Percentiles rank a stretch among this genome's conserved stretches.
These are phyloP conservation scores for Orchestia grillus DNA, from an alignment of 1,140 invertebrate genomes.

Conservation along the genomic window DNA sequence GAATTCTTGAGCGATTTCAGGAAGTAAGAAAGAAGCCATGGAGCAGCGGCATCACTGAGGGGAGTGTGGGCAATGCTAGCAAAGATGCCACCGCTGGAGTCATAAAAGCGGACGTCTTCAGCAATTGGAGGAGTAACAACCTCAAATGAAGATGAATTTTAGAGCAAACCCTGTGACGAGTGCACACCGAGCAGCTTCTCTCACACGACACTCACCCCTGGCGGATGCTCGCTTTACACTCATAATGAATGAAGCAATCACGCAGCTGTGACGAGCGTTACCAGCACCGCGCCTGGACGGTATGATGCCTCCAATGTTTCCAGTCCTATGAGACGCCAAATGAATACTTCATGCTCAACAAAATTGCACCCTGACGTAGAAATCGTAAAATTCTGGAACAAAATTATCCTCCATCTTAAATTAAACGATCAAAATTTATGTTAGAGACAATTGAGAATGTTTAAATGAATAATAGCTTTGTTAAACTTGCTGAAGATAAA, in stretches of 20 bases:
- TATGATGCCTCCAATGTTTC: not conserved
- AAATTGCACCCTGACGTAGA: not conserved
- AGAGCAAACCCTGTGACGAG: not conserved
- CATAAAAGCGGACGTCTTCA: conserved; percentile 13
- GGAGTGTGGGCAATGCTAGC: not conserved
- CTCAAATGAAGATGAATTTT: conserved; percentile 45
- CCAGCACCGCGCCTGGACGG: not conserved
- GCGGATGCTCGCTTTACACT: not conserved
- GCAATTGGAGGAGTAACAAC: not conserved
- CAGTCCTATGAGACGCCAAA: not conserved
- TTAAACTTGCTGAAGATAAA: not conserved
- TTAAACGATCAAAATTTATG: not conserved
- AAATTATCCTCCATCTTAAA: not conserved
- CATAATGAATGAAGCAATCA: conserved; percentile 49
- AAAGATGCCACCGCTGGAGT: not conserved
- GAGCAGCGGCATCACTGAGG: not conserved
- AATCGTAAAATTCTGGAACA: not conserved
- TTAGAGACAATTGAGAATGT: not conserved
- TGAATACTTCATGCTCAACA: not conserved
- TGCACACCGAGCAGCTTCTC: not conserved
- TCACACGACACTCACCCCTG: not conserved
- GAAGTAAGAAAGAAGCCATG: not conserved
- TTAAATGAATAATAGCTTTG: not conserved
- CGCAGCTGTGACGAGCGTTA: not conserved
- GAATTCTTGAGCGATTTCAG: not conserved